Conservation (phyloP, 1,140 invertebrate genomes). For the Leptopilina boulardi region DNA sequence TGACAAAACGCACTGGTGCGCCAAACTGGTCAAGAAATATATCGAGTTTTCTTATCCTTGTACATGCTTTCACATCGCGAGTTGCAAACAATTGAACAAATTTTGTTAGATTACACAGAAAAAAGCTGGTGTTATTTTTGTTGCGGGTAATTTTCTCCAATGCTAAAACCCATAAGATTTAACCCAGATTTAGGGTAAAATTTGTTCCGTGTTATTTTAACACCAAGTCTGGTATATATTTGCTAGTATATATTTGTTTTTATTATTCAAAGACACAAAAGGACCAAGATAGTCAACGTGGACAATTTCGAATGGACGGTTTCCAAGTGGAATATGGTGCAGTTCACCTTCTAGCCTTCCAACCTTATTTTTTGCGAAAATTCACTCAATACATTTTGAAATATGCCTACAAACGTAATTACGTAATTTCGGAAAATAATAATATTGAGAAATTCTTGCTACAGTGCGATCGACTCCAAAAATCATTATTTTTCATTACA, state of each 20-base stretch:
- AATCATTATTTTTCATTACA: constrained; percentile 42
- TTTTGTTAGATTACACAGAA: constrained; percentile 58
- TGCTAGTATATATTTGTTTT: constrained; percentile 54
- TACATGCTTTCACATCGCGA: background rate
- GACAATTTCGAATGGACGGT: constrained; percentile 18
- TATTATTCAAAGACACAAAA: constrained; percentile 47
- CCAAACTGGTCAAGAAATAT: background rate
- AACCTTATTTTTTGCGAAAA: constrained; percentile 30
- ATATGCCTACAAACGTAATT: constrained; percentile 36
- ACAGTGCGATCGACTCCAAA: constrained; percentile 43
- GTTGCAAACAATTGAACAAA: background rate
- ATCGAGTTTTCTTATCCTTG: background rate
- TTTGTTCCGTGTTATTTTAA: no score
- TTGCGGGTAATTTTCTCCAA: no score
- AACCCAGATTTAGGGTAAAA: no score
- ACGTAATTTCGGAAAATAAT: constrained; percentile 45
- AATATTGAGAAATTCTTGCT: constrained; percentile 34
- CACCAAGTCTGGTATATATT: no score
- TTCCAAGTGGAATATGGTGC: constrained; percentile 32
- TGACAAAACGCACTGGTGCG: background rate
- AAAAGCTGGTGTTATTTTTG: no score
- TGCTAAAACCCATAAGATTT: no score
- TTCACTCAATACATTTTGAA: constrained; percentile 32
- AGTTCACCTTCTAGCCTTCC: constrained; percentile 26
- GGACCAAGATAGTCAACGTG: constrained; percentile 50